A percentile compares a stretch with the other conserved stretches of the same genome.
phyloP scores from a whole-genome alignment of 1,140 invertebrate genomes.

The Drosophila grimshawi region DNA sequence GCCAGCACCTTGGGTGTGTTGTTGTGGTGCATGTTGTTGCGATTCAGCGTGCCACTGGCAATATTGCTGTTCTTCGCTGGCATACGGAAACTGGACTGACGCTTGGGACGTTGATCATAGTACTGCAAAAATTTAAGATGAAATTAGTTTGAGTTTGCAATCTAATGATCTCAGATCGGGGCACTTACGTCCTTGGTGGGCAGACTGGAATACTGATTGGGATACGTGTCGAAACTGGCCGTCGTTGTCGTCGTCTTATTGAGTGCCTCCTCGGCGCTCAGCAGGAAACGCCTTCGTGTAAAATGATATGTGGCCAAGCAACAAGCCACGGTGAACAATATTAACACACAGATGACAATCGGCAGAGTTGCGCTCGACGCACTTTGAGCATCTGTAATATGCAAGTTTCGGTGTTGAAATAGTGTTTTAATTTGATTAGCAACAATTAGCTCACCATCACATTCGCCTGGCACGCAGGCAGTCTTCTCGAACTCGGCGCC shows the following conservation, averaged over 20 bases:
- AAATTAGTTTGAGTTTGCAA: neutral
- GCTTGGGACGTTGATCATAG: constrained; percentile 85
- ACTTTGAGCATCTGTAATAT: constrained; percentile 49
- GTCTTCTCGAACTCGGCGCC: constrained; percentile 88
- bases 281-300: constrained; percentile 50
- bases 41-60: constrained; percentile 86
- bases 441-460: constrained; percentile 54
- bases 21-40: constrained; percentile 87
- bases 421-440: neutral
- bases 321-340: constrained; percentile 65
- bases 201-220: constrained; percentile 93
- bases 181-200: constrained; percentile 89
- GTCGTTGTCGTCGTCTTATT: constrained; percentile 78
- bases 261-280: constrained; percentile 55
- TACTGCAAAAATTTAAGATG: constrained; percentile 55
- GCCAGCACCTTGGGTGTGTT: constrained; percentile 88
- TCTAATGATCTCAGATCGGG: neutral
- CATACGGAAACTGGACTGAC: constrained; percentile 86
- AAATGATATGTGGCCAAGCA: constrained; percentile 65
- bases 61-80: constrained; percentile 85
- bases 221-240: constrained; percentile 92
- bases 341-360: constrained; percentile 52
- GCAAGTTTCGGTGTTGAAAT: neutral
- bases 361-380: constrained; percentile 63
- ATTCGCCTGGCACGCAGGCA: constrained; percentile 86